Evolutionary conservation across 2,797 vertebrate species (phyloP).

Genomic region (Myripristis jacobus): DNA sequence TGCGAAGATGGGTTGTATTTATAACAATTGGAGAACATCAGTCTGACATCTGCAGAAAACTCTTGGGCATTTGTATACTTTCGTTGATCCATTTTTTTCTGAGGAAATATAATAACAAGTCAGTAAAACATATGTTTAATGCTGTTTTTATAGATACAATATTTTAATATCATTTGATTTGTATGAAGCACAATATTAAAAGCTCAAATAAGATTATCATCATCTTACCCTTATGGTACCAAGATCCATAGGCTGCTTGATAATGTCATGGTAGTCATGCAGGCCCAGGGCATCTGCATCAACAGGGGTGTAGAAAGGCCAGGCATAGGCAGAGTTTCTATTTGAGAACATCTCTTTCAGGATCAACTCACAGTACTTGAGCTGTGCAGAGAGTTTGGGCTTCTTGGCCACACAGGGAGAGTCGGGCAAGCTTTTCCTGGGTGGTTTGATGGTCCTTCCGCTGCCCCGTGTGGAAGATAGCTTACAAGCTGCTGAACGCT

Average conservation of each 20-base stretch:
- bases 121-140: constrained; percentile 2
- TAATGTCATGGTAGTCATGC: constrained; percentile 84
- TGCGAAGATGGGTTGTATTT: constrained; percentile 88
- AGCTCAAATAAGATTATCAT: not conserved
- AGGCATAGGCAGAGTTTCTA: constrained; percentile 88
- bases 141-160: no score
- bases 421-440: constrained; percentile 81
- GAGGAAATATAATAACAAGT: constrained; percentile 29
- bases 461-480: constrained; percentile 72
- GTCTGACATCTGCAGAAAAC: constrained; percentile 91
- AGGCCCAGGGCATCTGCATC: constrained; percentile 80
- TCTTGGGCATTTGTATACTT: constrained; percentile 87
- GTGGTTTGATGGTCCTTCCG: constrained; percentile 78
- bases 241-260: constrained; percentile 90
- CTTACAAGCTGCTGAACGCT: constrained; percentile 69
- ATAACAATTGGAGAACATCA: constrained; percentile 96
- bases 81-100: constrained; percentile 90
- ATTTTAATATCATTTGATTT: not conserved
- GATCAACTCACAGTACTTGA: constrained; percentile 86
- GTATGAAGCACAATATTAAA: not conserved
- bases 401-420: constrained; percentile 76
- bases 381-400: constrained; percentile 79
- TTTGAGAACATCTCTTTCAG: constrained; percentile 92
- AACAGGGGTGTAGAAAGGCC: constrained; percentile 91
- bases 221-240: constrained; percentile 87